Conservation (phyloP, 2,113 vertebrate genomes). For the Brachyhypopomus occidentalis region DNA sequence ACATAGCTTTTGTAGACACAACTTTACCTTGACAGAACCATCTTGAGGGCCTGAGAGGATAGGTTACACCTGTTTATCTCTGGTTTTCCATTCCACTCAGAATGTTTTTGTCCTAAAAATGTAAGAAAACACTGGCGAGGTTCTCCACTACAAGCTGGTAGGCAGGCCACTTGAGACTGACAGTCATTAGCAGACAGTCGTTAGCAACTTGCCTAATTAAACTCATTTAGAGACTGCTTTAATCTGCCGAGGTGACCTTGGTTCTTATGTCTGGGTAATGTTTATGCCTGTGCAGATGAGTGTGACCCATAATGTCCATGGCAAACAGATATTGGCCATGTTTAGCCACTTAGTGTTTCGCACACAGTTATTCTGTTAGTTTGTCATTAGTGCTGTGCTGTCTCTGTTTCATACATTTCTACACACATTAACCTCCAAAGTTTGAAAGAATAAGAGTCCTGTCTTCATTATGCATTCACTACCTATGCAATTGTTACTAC, state of each 20-base stretch:
- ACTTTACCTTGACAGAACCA: too few relatives aligned
- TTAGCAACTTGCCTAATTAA: conserved; percentile 15
- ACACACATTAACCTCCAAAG: background rate
- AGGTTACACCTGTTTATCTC: too few relatives aligned
- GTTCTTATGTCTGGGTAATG: background rate
- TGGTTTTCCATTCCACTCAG: too few relatives aligned
- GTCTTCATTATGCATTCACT: too few relatives aligned
- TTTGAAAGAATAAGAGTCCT: background rate
- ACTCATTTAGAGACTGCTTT: conserved; percentile 1
- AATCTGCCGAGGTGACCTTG: conserved; percentile 9
- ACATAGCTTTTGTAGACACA: too few relatives aligned
- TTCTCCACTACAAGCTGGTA: background rate
- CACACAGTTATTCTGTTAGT: background rate
- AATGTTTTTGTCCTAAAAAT: too few relatives aligned
- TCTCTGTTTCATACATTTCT: background rate
- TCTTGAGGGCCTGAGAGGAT: too few relatives aligned
- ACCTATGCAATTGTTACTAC: too few relatives aligned
- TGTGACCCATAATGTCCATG: background rate
- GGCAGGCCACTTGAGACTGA: background rate
- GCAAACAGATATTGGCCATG: background rate
- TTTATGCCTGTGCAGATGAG: background rate
- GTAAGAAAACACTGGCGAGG: background rate
- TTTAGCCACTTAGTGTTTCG: background rate
- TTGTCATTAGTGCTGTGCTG: background rate
- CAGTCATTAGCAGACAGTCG: conserved; percentile 3